phyloP scores from a whole-genome alignment of 2,888 invertebrate genomes.

The Sminthurinus aureus region DNA sequence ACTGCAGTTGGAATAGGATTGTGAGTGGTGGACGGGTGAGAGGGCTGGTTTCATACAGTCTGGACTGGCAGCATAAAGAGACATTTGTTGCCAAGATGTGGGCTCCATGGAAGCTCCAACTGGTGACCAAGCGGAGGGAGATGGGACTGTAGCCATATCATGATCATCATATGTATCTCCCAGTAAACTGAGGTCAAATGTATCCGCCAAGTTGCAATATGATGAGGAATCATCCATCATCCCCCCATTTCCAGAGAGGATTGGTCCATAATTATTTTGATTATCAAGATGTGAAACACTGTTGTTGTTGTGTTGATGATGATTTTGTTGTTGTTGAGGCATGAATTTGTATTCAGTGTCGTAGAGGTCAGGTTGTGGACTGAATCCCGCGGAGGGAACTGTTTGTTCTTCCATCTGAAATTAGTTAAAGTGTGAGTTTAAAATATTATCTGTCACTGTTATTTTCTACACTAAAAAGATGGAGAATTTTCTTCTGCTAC shows the following conservation, averaged over 20 bases:
- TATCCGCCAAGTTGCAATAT: constrained; percentile 55
- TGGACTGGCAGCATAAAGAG: constrained; percentile 56
- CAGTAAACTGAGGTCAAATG: constrained; percentile 57
- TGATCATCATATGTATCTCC: constrained; percentile 56
- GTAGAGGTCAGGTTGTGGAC: constrained; percentile 71
- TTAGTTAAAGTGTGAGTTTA: background rate
- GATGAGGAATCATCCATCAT: constrained; percentile 42
- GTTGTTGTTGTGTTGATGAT: constrained; percentile 25
- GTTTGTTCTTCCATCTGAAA: constrained; percentile 81
- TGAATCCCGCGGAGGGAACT: constrained; percentile 79
- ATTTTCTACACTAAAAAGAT: background rate
- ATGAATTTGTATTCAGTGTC: constrained; percentile 49
- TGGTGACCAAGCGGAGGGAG: constrained; percentile 56
- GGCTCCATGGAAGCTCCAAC: constrained; percentile 48
- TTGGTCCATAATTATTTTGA: constrained; percentile 41
- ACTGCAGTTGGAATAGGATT: too few relatives aligned
- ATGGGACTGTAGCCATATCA: constrained; percentile 58
- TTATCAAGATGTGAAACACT: background rate
- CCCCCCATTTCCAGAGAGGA: constrained; percentile 37
- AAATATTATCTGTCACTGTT: background rate
- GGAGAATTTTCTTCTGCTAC: too few relatives aligned
- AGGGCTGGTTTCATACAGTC: constrained; percentile 38
- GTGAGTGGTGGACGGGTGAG: constrained; percentile 26
- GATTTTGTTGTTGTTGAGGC: constrained; percentile 60
- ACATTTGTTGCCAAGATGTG: constrained; percentile 54